Base-by-base conservation (phyloP, 2,113 vertebrate genomes). In the Sarotherodon lohbergeri region DNA sequence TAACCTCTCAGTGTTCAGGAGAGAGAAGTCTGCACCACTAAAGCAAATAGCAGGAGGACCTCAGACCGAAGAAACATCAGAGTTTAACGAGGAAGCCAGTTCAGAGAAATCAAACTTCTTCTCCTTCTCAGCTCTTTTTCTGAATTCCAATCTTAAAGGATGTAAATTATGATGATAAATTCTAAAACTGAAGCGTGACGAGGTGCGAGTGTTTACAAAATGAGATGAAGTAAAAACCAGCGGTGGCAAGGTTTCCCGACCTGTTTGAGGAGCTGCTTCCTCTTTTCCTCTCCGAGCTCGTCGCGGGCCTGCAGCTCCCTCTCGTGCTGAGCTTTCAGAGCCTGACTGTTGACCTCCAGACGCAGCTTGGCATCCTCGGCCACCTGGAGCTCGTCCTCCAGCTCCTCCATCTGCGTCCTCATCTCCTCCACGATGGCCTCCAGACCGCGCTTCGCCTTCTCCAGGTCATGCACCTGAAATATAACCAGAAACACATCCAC, bases 331-430 rank as follows among this genome's bases (percentile, higher is more conserved):
- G 96, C 95, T 90, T 96, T 97, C 66, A 98, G 92, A 0, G 98
- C 98, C 92, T 99, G 98, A 94, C 96, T 96, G 84, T 98, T 99
- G 92, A 99, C 98, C 91, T 99, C 98, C 90, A 99, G 88, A 71
- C 98, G 96, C 89, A 99, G 96, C 92, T 99, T 99, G 90, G 98
- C 97, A 1, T 99, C 98, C 85, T 99, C 98, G 0, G 98, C 97
- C 0, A 97, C 97, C 95, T 99, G 98, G 78, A 99, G 96, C 92
- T 99, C 98, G 0, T 99, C 98, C 90, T 99, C 98, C 59, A 99
- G 94, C 93, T 99, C 98, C 39, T 99, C 98, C 95, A 99, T 93
- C 92, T 99, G 98, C 1, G 95, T 97, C 90, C 97, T 97, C 98
- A 98, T 98, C 94, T 99, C 98, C 83, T 98, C 98, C 92, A 99